phyloP scores from a whole-genome alignment of 2,888 invertebrate genomes.

The Epistrophe eligans region DNA sequence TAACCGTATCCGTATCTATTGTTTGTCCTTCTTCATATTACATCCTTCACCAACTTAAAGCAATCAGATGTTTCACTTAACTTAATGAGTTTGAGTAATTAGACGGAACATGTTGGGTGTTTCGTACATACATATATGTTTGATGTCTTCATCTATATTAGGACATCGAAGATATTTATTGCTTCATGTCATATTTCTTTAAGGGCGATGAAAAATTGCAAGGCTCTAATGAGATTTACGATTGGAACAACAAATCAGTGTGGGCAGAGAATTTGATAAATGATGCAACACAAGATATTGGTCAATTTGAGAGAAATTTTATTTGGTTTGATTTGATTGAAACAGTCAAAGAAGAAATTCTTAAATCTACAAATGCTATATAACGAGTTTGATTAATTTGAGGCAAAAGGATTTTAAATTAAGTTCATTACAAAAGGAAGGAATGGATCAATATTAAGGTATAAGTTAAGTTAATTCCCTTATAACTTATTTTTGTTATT shows the following conservation, averaged over 20 bases:
- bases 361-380: conserved; percentile 4
- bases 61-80: conserved; percentile 75
- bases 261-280: conserved; percentile 49
- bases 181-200: conserved; percentile 69
- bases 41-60: conserved; percentile 8
- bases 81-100: conserved; percentile 76
- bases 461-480: background rate
- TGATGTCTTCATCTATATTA: conserved; percentile 15
- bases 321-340: conserved; percentile 52
- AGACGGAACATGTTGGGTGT: conserved; percentile 69
- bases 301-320: conserved; percentile 64
- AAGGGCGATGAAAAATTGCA: conserved; percentile 67
- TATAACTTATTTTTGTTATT: too few species aligned
- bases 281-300: conserved; percentile 52
- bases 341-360: background rate
- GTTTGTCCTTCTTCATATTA: conserved; percentile 1
- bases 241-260: conserved; percentile 25
- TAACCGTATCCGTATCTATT: background rate
- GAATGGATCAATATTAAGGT: background rate
- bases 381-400: conserved; percentile 46
- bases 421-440: background rate
- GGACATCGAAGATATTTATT: conserved; percentile 69
- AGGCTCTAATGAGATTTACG: conserved; percentile 46
- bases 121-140: background rate
- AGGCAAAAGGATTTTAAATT: conserved; percentile 34